Evolutionary conservation across 2,888 invertebrate genomes (phyloP), one percentile per base, ranked within the genome.

Genomic region (Dynastes grantii): DNA sequence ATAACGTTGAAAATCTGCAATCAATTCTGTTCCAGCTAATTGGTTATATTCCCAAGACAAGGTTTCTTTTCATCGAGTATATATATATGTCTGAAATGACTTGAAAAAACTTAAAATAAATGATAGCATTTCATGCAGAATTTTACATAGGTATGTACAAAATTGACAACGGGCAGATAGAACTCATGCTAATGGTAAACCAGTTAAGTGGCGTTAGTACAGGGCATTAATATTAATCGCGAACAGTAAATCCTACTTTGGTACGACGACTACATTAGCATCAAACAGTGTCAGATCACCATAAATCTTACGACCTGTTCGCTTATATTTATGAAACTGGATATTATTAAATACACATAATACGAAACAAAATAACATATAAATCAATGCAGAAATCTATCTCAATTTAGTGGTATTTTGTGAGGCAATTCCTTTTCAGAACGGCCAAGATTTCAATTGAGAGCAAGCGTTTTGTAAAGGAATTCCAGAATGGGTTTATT

Each of bases 191-290:
- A 16, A 32, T 55, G 32, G 13, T 40, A 73, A 73, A 40, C 73
- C 58, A 73, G 73, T 73, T 73, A 73, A 2, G 58, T 61, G 22
- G 58, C 40, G 58, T 37, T 58, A 27, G 37, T 73, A 37, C 68
- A 68, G 22, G 22, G 29, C 68, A 29, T 68, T 68, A 58, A 73
- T 58, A 73, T 73, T 73, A 73, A 73, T 73, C 32, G 73, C 73
- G 40, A 37, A 58, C 16, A 37, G 58, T 73, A 73, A 73, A 73
- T 58, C 58, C 73, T 58, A 40, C 58, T 73, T 73, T 73, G 27
- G 68, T 68, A 13, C 68, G 29, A 68, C 51, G 68, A 68, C 51
- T 73, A 40, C 58, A 73, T 73, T 73, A 73, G 37, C 73, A 73
- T 73, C 58, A 73, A 73, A 73, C 40, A 58, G 58, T 73, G 58